Conservation (phyloP, 2,113 vertebrate species). For the Rhea americana region DNA sequence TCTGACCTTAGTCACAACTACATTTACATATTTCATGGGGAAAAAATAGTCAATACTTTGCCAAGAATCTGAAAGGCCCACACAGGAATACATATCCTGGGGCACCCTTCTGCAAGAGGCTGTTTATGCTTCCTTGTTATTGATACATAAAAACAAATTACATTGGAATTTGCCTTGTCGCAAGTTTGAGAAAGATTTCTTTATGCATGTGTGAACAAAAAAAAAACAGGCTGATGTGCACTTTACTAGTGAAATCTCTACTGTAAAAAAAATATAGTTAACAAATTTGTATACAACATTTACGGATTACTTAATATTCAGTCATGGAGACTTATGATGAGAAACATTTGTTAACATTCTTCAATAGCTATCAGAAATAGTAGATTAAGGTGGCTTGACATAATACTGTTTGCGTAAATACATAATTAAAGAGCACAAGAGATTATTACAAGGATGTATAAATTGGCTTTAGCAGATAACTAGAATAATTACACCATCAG, state of each 20-base stretch:
- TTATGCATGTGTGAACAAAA: neutral
- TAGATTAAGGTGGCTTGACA: neutral
- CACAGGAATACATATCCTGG: neutral
- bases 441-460: neutral
- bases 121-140: neutral
- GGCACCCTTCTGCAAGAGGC: neutral
- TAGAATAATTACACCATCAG: neutral
- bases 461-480: neutral
- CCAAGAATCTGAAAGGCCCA: neutral
- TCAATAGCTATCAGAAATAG: neutral
- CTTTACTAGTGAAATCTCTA: neutral
- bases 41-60: neutral
- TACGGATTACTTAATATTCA: neutral
- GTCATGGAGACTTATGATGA: neutral
- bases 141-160: neutral
- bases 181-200: neutral
- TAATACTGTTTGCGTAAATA: neutral
- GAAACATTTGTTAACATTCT: neutral
- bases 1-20: neutral
- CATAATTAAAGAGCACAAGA: conserved; percentile 2
- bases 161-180: neutral
- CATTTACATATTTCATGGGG: neutral
- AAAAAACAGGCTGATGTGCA: neutral
- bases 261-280: neutral
- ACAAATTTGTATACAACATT: neutral